Base-by-base conservation (phyloP, 2,113 vertebrate genomes). In the Sciurus niger region DNA sequence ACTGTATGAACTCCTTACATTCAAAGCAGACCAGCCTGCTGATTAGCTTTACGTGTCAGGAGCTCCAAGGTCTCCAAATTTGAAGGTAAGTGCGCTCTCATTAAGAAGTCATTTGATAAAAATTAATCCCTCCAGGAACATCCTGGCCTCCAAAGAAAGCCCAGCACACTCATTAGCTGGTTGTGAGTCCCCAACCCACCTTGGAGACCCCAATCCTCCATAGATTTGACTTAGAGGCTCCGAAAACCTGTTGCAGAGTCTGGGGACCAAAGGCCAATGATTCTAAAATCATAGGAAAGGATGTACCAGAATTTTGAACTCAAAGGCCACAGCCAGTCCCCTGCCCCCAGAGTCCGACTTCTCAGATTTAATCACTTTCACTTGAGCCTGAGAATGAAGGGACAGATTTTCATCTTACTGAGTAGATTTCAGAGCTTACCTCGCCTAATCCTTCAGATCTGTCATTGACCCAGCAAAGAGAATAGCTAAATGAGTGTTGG, bases 391-490 rank as follows among this genome's bases (percentile, higher is more conserved):
- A 96, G 96, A 95, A 98, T 82, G 98, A 98, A 93, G 94, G 95
- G 79, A 84, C 76, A 96, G 96, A 96, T 91, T 98, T 98, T 98
- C 98, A 97, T 98, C 98, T 97, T 58, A 0, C 98, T 97, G 97
- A 98, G 98, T 97, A 98, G 98, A 98, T 98, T 98, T 98, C 96
- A 96, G 98, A 97, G 98, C 97, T 98, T 98, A 98, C 95, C 72
- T 70, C 48, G 17, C 97, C 96, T 98, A 98, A 98, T 98, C 98
- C 96, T 89, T 92, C 79, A 3, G 98, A 98, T 98, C 98, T 98
- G 98, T 97, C 98, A 98, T 97, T 98, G 98, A 98, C 96, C 97
- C 97, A 98, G 98, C 98, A 98, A 98, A 98, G 96, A 97, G 92
- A 97, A 89, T 96, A 96, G 96, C 93, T 24, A 87, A 85, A 86